phyloP scores from a whole-genome alignment of 2,888 invertebrate species.

The Clunio marinus region DNA sequence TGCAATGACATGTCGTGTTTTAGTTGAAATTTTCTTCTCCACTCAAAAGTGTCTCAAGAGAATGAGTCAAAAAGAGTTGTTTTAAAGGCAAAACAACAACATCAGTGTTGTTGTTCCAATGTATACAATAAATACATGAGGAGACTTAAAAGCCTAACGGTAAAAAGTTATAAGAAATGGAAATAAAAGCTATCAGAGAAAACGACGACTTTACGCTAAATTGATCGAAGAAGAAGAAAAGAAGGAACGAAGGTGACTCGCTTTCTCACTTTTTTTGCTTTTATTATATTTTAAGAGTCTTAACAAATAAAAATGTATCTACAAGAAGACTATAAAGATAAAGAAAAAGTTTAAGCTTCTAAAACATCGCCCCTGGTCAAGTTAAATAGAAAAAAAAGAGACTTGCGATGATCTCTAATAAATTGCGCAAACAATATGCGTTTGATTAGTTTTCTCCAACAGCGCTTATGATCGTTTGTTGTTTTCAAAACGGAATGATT shows the following conservation, averaged over 20 bases:
- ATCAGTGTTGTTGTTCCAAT: neutral
- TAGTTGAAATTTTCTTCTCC: too few species aligned
- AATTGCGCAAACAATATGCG: conserved; percentile 35
- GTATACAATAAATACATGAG: neutral
- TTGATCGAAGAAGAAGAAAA: conserved; percentile 28
- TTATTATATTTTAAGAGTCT: conserved; percentile 14
- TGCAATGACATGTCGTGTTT: too few species aligned
- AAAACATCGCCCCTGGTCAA: conserved; percentile 31
- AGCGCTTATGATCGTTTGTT: neutral
- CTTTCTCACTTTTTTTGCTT: conserved; percentile 9
- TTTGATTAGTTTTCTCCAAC: conserved; percentile 33
- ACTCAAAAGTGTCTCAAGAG: too few species aligned
- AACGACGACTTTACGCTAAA: conserved; percentile 36
- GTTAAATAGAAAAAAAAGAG: neutral
- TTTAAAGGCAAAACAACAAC: too few species aligned
- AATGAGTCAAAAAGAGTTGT: too few species aligned
- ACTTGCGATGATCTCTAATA: conserved; percentile 35
- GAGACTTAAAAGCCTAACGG: conserved; percentile 19
- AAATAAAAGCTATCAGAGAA: neutral
- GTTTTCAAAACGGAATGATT: conserved; percentile 5
- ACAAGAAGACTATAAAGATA: neutral
- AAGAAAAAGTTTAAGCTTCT: conserved; percentile 20
- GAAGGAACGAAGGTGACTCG: conserved; percentile 22
- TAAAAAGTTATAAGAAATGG: conserved; percentile 26
- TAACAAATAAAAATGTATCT: neutral